Percentiles rank a stretch among this genome's conserved stretches.
phyloP scores from a whole-genome alignment of 2,888 invertebrate species.

The Ferdinandea cuprea region DNA sequence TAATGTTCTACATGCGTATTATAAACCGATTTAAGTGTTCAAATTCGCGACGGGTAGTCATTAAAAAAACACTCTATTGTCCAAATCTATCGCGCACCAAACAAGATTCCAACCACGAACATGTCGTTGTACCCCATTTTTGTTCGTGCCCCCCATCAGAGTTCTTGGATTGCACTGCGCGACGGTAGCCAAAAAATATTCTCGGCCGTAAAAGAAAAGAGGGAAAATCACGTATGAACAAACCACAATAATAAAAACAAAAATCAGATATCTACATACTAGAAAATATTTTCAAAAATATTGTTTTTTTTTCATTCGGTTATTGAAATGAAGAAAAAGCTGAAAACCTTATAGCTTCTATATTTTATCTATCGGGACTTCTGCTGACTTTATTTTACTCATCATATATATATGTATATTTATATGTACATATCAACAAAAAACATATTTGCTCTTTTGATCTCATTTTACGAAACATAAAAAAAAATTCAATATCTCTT shows the following conservation, averaged over 20 bases:
- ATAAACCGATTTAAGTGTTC: neutral
- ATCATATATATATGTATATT: slow-evolving; percentile 15
- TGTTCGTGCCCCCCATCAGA: slow-evolving; percentile 73
- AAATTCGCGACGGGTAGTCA: slow-evolving; percentile 9
- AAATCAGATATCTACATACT: slow-evolving; percentile 35
- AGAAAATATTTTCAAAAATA: slow-evolving; percentile 39
- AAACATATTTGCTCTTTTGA: slow-evolving; percentile 39
- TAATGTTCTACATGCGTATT: slow-evolving; percentile 16
- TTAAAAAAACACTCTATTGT: slow-evolving; percentile 8
- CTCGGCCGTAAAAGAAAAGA: slow-evolving; percentile 56
- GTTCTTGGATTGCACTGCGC: slow-evolving; percentile 72
- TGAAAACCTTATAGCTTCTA: slow-evolving; percentile 38
- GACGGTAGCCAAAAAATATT: slow-evolving; percentile 64
- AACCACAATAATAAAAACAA: slow-evolving; percentile 27
- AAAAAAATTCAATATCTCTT: slow-evolving; percentile 11
- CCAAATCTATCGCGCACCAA: slow-evolving; percentile 44
- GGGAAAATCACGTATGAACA: slow-evolving; percentile 35
- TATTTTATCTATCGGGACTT: slow-evolving; percentile 30
- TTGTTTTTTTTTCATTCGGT: slow-evolving; percentile 26
- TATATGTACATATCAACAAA: slow-evolving; percentile 18
- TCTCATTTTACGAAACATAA: slow-evolving; percentile 29
- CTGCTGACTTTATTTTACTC: slow-evolving; percentile 40
- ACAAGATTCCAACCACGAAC: slow-evolving; percentile 55
- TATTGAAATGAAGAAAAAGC: slow-evolving; percentile 24
- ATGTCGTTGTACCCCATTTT: slow-evolving; percentile 66